These are phyloP conservation scores for Chlamydotis undulata DNA, from an alignment of 2,113 vertebrate species.

Conservation along the genomic window DNA sequence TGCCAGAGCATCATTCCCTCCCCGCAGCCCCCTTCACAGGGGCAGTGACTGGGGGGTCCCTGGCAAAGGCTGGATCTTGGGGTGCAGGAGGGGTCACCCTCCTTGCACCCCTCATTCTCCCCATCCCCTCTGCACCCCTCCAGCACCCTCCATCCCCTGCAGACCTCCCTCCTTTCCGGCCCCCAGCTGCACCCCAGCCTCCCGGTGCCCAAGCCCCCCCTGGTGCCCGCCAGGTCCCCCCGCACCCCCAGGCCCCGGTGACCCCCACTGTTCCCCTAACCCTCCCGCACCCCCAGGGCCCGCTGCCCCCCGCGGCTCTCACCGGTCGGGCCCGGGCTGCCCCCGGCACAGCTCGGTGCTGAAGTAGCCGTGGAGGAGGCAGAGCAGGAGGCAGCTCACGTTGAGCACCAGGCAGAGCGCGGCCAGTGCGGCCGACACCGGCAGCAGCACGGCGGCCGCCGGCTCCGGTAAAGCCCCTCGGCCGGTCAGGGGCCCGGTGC, in stretches of 20 bases:
- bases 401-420: constrained; percentile 85
- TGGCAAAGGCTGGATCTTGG: neutral
- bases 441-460: constrained; percentile 74
- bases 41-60: neutral
- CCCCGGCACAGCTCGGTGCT: constrained; percentile 84
- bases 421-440: constrained; percentile 81
- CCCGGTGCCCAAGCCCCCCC: neutral
- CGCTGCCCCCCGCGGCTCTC: neutral
- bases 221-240: neutral
- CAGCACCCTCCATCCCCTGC: neutral
- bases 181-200: neutral
- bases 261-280: too few species aligned
- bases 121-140: neutral
- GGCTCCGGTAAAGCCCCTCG: constrained; percentile 58
- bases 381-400: constrained; percentile 80
- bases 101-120: neutral
- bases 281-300: neutral
- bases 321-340: constrained; percentile 80
- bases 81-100: neutral
- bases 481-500: constrained; percentile 40
- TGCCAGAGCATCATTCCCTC: fast-evolving
- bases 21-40: fast-evolving
- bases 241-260: neutral
- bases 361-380: constrained; percentile 84
- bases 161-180: neutral